A percentile compares a stretch with the other conserved stretches of the same genome.
phyloP scores from a whole-genome alignment of 2,113 vertebrate genomes.

The Hippocampus guttulatus region DNA sequence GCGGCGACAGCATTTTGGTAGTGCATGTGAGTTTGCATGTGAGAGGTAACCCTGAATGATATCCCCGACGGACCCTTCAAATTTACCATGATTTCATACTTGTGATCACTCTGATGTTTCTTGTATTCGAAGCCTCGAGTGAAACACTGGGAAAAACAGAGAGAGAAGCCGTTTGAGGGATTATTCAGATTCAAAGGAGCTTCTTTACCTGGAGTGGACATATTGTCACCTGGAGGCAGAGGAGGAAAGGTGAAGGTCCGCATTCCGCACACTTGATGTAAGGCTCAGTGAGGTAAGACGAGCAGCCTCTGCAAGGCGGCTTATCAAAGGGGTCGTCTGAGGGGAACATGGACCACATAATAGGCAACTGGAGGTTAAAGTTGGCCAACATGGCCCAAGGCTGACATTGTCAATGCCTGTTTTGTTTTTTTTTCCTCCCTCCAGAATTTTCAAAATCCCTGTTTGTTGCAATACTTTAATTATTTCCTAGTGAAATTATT shows the following conservation, averaged over 20 bases:
- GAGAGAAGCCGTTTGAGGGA: background rate
- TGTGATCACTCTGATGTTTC: slow-evolving; percentile 95
- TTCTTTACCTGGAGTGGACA: background rate
- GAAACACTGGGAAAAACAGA: slow-evolving; percentile 80
- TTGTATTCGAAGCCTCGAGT: slow-evolving; percentile 95
- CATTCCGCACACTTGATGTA: slow-evolving; percentile 98
- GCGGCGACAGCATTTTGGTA: no score
- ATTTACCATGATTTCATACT: slow-evolving; percentile 97
- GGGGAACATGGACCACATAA: slow-evolving; percentile 4
- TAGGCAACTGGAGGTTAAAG: background rate
- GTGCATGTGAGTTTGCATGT: no score
- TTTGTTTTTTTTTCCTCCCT: no score
- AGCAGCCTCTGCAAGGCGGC: slow-evolving; percentile 90
- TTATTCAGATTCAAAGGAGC: background rate
- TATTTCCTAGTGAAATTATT: no score
- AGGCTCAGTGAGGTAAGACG: slow-evolving; percentile 88
- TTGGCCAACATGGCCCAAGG: background rate
- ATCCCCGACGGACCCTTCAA: background rate
- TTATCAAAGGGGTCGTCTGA: slow-evolving; percentile 91
- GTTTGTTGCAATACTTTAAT: no score
- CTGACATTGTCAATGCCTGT: no score
- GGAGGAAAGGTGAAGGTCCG: slow-evolving; percentile 85
- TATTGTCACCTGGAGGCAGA: slow-evolving; percentile 86
- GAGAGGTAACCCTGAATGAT: background rate
- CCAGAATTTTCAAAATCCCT: no score